phyloP scores from a whole-genome alignment of 2,113 vertebrate genomes.

The Mohoua ochrocephala region DNA sequence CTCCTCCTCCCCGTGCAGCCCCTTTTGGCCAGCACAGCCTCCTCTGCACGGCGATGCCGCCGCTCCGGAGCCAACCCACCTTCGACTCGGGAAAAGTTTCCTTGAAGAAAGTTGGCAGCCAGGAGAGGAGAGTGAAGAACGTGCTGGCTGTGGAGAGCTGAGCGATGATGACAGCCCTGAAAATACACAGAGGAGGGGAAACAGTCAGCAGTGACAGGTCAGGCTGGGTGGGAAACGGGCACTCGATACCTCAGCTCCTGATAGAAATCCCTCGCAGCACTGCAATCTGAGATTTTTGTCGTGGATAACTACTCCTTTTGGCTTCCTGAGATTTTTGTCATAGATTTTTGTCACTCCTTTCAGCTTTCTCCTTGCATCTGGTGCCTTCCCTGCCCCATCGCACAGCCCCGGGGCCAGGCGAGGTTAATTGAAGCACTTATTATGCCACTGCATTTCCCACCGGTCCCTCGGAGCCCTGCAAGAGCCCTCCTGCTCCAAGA shows the following conservation, averaged over 20 bases:
- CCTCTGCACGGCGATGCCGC: fast-evolving
- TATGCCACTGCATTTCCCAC: background rate
- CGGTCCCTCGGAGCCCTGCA: background rate
- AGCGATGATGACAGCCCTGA: conserved; percentile 87
- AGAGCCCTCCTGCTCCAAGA: background rate
- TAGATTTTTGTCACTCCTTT: background rate
- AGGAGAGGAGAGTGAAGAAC: conserved; percentile 92
- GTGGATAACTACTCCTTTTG: background rate
- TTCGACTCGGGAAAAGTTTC: conserved; percentile 91
- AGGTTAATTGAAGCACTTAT: background rate
- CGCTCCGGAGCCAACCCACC: conserved; percentile 65
- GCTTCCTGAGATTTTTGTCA: background rate
- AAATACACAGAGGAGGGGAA: background rate
- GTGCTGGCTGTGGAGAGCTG: conserved; percentile 89
- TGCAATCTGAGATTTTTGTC: background rate
- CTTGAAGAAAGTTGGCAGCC: conserved; percentile 95
- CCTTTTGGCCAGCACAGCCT: fast-evolving
- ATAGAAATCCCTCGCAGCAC: background rate
- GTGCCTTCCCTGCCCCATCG: fast-evolving
- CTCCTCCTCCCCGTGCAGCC: background rate
- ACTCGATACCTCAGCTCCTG: background rate
- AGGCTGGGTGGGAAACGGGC: background rate
- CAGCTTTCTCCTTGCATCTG: background rate
- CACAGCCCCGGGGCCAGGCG: background rate
- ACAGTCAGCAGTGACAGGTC: background rate